phyloP scores from a whole-genome alignment of 2,888 invertebrate species.

The Melieria picta region DNA sequence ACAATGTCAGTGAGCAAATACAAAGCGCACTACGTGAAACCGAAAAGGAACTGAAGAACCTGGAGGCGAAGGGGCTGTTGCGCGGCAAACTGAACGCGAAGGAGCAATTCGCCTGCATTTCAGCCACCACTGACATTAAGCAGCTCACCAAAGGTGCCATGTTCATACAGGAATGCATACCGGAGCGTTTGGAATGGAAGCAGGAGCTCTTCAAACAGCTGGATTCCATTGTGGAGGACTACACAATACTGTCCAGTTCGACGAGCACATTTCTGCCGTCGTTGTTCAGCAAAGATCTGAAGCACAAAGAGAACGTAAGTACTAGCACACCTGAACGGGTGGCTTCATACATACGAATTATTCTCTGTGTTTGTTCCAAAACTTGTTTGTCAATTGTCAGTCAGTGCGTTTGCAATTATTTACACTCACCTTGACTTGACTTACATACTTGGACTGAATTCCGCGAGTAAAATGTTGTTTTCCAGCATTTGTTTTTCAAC shows the following conservation, averaged over 20 bases:
- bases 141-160: constrained; percentile 80
- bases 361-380: neutral
- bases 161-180: constrained; percentile 93
- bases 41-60: constrained; percentile 74
- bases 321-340: neutral
- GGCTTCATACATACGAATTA: neutral
- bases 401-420: neutral
- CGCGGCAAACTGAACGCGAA: constrained; percentile 79
- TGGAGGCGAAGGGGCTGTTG: constrained; percentile 78
- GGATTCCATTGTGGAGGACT: constrained; percentile 79
- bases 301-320: constrained; percentile 73
- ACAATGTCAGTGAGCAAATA: constrained; percentile 81
- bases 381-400: neutral
- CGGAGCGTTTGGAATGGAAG: constrained; percentile 88
- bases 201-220: constrained; percentile 80
- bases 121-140: constrained; percentile 76
- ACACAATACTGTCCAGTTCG: constrained; percentile 89
- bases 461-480: too few species aligned
- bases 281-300: constrained; percentile 81
- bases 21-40: constrained; percentile 79
- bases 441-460: neutral
- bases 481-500: too few species aligned
- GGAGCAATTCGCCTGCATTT: constrained; percentile 81
- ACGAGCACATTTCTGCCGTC: constrained; percentile 94
- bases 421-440: constrained; percentile 23